Evolutionary conservation across 2,113 vertebrate species (phyloP).

Genomic region (Pachyramphus minor): DNA sequence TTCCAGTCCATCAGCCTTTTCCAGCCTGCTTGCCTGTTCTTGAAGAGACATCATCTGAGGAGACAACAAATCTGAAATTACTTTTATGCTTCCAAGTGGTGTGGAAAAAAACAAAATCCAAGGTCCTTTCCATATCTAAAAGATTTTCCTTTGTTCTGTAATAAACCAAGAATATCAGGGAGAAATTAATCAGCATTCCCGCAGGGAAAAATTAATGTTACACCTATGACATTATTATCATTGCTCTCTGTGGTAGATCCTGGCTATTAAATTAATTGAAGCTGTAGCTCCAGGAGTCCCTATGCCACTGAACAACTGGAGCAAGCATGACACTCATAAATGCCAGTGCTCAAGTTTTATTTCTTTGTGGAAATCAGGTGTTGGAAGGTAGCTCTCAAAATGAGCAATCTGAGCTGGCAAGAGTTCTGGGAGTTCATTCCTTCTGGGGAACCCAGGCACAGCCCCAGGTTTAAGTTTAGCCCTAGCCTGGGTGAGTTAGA

Average conservation of each 20-base stretch:
- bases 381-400: not conserved
- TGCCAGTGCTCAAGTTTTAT: not conserved
- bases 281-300: not conserved
- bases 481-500: not conserved
- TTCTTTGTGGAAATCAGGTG: not conserved
- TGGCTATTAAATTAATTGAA: not conserved
- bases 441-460: not conserved
- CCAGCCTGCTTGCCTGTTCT: constrained; percentile 73
- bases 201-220: not conserved
- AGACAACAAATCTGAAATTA: constrained; percentile 10
- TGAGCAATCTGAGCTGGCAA: not conserved
- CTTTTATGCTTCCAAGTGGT: not conserved
- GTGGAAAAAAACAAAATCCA: not conserved
- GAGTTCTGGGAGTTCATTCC: not conserved
- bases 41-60: constrained; percentile 77
- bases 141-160: not conserved
- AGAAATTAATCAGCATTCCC: not conserved
- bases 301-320: not conserved
- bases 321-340: not conserved
- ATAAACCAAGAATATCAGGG: not conserved
- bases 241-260: not conserved
- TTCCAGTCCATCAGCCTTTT: constrained; percentile 56
- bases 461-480: not conserved
- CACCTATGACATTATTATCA: not conserved
- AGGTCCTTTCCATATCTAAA: not conserved